phyloP scores from a whole-genome alignment of 2,113 vertebrate genomes.

The Mus spicilegus region DNA sequence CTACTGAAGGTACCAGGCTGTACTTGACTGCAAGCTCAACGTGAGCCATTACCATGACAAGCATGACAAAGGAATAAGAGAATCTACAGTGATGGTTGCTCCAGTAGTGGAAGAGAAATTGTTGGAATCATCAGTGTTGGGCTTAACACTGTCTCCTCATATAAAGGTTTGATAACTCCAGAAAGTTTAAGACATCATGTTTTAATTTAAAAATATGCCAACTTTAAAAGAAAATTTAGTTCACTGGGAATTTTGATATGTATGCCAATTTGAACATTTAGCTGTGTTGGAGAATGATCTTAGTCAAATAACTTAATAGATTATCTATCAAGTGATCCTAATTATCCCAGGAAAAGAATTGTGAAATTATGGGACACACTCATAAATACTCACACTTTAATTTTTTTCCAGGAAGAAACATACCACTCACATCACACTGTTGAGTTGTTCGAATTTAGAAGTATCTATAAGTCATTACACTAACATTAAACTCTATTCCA shows the following conservation, averaged over 20 bases:
- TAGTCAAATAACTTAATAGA: neutral
- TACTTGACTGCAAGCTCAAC: conserved; percentile 11
- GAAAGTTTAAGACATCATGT: neutral
- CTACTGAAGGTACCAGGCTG: neutral
- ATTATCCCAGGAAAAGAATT: neutral
- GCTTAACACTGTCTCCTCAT: neutral
- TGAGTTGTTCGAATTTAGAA: neutral
- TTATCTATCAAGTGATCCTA: neutral
- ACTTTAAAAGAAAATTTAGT: conserved; percentile 18
- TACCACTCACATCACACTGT: neutral
- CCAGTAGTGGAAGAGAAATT: neutral
- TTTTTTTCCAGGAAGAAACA: neutral
- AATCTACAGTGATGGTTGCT: neutral
- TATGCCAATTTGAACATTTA: neutral
- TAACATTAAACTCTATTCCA: neutral
- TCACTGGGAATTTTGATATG: neutral
- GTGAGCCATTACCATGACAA: neutral
- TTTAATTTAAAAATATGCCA: conserved; percentile 31
- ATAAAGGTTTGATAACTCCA: neutral
- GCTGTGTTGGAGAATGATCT: neutral
- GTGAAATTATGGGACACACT: neutral
- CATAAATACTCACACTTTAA: neutral
- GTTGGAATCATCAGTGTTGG: neutral
- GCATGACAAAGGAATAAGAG: neutral
- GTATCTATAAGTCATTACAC: neutral